Evolutionary conservation across 1,140 invertebrate species (phyloP), one percentile per base, ranked within the genome.

Genomic region (Drosophila equinoxialis): DNA sequence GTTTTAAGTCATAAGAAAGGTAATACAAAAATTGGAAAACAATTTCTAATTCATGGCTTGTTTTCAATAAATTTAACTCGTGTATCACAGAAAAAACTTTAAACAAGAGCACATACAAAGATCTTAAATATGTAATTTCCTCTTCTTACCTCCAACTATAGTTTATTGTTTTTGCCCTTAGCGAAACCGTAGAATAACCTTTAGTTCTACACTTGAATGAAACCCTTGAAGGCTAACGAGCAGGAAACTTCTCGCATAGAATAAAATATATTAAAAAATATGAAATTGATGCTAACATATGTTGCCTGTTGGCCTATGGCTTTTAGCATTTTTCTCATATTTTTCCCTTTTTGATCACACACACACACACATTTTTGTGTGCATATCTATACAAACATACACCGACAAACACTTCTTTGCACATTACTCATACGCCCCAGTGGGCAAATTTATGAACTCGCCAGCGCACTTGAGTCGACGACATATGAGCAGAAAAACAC

Each of bases 371-470:
- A 54, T 30, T 30, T 45, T 26, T 7, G 41, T 42, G 48, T 63
- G 11, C 37, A 39, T 26, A 45, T 39, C 68, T 13, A 66, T 33
- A 69, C 3, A 17, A 6, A 68, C 62, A 68, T 61, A 58, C 57
- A 41, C 41, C 33, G 14, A 55, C 63, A 73, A 51, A 75, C 68
- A 76, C 78, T 87, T 67, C 81, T 76, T 90, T 65, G 84, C 68
- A 80, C 84, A 87, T 87, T 87, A 87, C 84, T 87, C 84, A 87
- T 87, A 89, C 84, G 84, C 80, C 84, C 84, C 84, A 89, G 84
- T 84, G 84, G 84, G 77, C 84, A 87, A 90, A 87, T 87, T 87
- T 87, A 87, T 87, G 84, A 87, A 87, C 84, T 87, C 77, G 77
- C 80, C 70, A 57, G 68, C 74, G 71, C 77, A 87, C 85, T 90